Percentiles rank a stretch among this genome's conserved stretches.
Evolutionary conservation across 92 coral and sea anemone genomes (phyloP).

Genomic region (Zoanthus gigantus): DNA sequence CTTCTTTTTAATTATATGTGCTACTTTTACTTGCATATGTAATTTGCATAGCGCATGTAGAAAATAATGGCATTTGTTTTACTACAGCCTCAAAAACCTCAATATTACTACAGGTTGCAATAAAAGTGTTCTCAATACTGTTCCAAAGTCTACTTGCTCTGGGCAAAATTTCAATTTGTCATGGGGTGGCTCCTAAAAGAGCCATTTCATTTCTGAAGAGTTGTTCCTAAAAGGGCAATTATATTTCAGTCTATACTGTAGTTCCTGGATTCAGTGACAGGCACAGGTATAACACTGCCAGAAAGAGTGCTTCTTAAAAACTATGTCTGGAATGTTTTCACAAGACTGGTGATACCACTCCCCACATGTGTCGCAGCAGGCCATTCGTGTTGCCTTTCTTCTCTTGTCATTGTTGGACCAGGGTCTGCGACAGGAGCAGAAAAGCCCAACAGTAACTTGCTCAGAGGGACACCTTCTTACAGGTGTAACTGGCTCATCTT

Average conservation of each 20-base stretch:
- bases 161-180: not conserved
- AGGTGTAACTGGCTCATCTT: constrained; percentile 15
- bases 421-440: constrained; percentile 44
- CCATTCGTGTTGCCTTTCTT: constrained; percentile 27
- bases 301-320: constrained; percentile 6
- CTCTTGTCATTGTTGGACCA: constrained; percentile 41
- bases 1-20: not conserved
- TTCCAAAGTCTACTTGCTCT: constrained; percentile 5
- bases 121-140: not conserved
- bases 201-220: not conserved
- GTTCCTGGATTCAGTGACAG: constrained; percentile 18
- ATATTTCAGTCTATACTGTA: not conserved
- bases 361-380: constrained; percentile 39
- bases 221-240: not conserved
- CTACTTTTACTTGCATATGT: not conserved
- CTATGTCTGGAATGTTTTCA: constrained; percentile 20
- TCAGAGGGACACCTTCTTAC: not conserved
- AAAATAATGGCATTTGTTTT: not conserved
- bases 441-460: not conserved
- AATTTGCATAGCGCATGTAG: not conserved
- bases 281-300: not conserved
- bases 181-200: not conserved
- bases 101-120: constrained; percentile 5
- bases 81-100: not conserved
- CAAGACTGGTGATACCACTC: constrained; percentile 32